A percentile compares a stretch with the other conserved stretches of the same genome.
phyloP scores from a whole-genome alignment of 2,888 invertebrate genomes.

The Pseudoips prasinana region DNA sequence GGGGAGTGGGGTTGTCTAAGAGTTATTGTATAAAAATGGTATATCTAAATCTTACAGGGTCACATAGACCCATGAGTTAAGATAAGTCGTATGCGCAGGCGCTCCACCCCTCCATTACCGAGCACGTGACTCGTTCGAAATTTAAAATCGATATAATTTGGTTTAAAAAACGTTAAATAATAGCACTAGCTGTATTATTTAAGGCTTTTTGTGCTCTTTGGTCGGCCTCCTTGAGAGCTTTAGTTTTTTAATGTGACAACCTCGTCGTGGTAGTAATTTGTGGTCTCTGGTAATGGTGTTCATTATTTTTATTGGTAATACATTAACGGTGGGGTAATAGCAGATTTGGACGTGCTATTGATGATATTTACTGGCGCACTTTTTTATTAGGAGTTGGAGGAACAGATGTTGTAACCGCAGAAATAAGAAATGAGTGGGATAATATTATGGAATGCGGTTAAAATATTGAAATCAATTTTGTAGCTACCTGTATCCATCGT shows the following conservation, averaged over 20 bases:
- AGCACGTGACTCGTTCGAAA: conserved; percentile 25
- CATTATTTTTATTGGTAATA: conserved; percentile 11
- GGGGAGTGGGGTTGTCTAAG: no score
- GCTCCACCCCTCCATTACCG: conserved; percentile 30
- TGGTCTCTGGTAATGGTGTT: conserved; percentile 2
- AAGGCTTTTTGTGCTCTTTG: not conserved
- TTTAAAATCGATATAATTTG: conserved; percentile 23
- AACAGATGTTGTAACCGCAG: no score
- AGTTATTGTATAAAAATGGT: no score
- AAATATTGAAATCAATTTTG: no score
- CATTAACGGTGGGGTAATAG: not conserved
- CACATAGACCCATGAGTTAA: no score
- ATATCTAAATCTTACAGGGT: no score
- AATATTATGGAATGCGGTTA: no score
- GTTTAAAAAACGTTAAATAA: conserved; percentile 22
- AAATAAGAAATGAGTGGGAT: no score
- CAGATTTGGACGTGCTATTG: not conserved
- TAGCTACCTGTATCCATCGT: no score
- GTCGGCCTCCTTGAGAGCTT: not conserved
- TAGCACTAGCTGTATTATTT: conserved; percentile 1
- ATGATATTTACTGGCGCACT: no score
- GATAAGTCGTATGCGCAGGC: conserved; percentile 39
- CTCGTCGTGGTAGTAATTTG: conserved; percentile 4
- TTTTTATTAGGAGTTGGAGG: no score
- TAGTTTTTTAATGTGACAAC: not conserved